A percentile compares a stretch with the other conserved stretches of the same genome.
Conservation (phyloP, 2,888 invertebrate species). For the Agonopterix alstromeriana region DNA sequence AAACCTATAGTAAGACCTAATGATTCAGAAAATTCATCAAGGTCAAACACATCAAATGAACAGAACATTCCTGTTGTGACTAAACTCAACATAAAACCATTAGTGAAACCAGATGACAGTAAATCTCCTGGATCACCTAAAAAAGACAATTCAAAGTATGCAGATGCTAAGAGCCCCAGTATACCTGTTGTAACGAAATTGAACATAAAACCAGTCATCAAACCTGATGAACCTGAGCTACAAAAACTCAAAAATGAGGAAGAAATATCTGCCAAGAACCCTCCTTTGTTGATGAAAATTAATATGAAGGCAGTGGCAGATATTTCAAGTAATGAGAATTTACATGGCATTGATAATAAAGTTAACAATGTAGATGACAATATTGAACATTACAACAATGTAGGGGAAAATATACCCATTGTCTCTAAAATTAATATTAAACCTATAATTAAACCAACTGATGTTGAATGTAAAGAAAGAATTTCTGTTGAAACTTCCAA, state of each 20-base stretch:
- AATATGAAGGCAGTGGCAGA: constrained; percentile 58
- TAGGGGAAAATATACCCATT: constrained; percentile 27
- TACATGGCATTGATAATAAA: constrained; percentile 21
- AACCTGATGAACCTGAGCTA: constrained; percentile 48
- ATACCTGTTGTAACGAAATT: constrained; percentile 60
- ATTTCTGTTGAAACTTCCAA: constrained; percentile 9
- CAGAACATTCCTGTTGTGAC: constrained; percentile 55
- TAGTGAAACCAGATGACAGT: constrained; percentile 54
- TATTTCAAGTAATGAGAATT: constrained; percentile 31
- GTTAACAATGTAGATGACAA: constrained; percentile 26
- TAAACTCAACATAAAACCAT: constrained; percentile 62
- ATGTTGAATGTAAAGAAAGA: constrained; percentile 14
- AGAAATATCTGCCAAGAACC: constrained; percentile 46
- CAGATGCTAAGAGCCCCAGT: constrained; percentile 28
- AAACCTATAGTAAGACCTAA: constrained; percentile 71
- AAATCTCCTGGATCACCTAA: constrained; percentile 52
- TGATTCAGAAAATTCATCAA: constrained; percentile 34
- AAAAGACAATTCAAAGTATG: constrained; percentile 40
- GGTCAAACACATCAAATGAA: constrained; percentile 33
- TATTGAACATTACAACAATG: constrained; percentile 39
- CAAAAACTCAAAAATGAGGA: constrained; percentile 34
- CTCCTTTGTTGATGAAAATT: constrained; percentile 66
- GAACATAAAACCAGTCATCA: constrained; percentile 69
- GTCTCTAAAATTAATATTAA: constrained; percentile 53
- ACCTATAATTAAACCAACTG: constrained; percentile 33